Evolutionary conservation across 2,888 invertebrate species (phyloP), one percentile per base, ranked within the genome.

Genomic region (Epinotia brunnichana): DNA sequence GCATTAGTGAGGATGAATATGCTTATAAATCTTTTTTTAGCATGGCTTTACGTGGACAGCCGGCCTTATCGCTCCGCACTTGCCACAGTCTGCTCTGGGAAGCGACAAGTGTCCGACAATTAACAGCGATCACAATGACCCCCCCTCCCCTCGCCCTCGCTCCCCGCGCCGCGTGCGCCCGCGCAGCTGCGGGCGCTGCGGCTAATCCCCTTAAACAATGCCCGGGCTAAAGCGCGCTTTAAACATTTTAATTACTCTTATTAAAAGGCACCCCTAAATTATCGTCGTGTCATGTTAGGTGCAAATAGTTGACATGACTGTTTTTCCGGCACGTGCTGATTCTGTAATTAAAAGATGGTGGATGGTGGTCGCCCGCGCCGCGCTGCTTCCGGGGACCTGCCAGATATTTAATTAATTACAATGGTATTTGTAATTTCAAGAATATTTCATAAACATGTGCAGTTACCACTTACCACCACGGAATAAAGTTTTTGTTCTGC

Each of bases 91-190:
- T 17, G 48, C 56, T 21, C 39, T 68, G 73, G 69, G 73, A 73
- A 73, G 57, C 68, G 63, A 68, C 73, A 73, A 73, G 73, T 73
- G 73, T 73, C 73, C 68, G 53, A 69, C 73, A 63, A 73, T 73
- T 73, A 73, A 60, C 73, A 53, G 61, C 61, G 68, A 62, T 61
- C 72, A 68, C 67, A 67, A 67, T 67, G 21, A 51, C 41, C 44
- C n/a, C 64, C 2, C 51, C 39, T n/a, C 35, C 41, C 29, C 60
- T 7, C 19, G 13, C 53, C 9, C 48, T 35, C 21, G 17, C 35
- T n/a, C n/a, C 21, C 11, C 10, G 0, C 41, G 7, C 24, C 61
- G 66, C 70, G 19, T n/a, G 61, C 72, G 72, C 59, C 17, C 62
- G 63, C 63, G 73, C 73, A 73, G 73, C 69, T 69, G 73, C 73